These are phyloP conservation scores for Danio choprae DNA, from an alignment of 2,797 vertebrate genomes.

Conservation along the genomic window DNA sequence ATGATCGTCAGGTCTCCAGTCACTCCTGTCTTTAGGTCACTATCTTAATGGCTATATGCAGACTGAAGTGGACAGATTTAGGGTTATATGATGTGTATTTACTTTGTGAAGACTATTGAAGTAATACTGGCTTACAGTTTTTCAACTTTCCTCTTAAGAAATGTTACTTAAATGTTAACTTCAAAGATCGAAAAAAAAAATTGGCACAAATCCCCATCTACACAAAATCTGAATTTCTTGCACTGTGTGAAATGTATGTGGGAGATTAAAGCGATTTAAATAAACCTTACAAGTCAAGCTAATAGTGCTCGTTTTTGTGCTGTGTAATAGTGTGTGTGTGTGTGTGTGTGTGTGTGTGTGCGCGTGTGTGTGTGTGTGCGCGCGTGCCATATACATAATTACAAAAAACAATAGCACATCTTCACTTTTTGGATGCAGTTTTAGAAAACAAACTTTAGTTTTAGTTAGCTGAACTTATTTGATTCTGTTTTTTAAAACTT, in stretches of 20 bases:
- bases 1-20: slow-evolving; percentile 1
- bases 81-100: background rate
- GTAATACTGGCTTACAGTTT: background rate
- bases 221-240: slow-evolving; percentile 13
- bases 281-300: slow-evolving; percentile 28
- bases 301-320: background rate
- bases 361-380: no score
- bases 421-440: no score
- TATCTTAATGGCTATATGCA: slow-evolving; percentile 5
- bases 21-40: background rate
- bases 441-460: no score
- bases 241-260: slow-evolving; percentile 39
- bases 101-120: background rate
- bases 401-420: no score
- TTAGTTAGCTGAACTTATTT: no score
- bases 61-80: background rate
- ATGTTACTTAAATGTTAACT: background rate
- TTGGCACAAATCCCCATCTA: slow-evolving; percentile 8
- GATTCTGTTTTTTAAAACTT: no score
- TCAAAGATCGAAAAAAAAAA: background rate
- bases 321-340: background rate
- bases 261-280: slow-evolving; percentile 23
- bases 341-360: no score
- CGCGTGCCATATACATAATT: no score
- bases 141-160: background rate